Conservation (phyloP, 2,888 invertebrate genomes). For the Chaitophorus viminalis region DNA sequence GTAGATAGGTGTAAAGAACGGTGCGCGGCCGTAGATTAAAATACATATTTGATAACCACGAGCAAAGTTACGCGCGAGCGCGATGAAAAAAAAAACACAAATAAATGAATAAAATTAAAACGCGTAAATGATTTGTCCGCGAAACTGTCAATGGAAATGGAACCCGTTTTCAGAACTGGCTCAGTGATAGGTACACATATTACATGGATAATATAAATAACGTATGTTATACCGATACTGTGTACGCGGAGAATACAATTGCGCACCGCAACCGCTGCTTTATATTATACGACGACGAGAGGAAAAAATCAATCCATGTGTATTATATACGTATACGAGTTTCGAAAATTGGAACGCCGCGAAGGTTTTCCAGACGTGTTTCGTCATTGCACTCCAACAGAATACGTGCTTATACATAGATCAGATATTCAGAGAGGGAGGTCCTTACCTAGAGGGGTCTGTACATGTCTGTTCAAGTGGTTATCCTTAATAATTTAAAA, state of each 20-base stretch:
- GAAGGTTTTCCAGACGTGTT: constrained; percentile 56
- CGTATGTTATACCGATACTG: background rate
- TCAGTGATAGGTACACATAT: background rate
- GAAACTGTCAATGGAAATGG: background rate
- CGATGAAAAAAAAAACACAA: background rate
- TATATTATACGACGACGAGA: background rate
- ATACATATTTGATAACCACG: background rate
- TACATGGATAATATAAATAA: background rate
- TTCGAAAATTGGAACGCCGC: constrained; percentile 37
- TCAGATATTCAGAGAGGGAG: too few species aligned
- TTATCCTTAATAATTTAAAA: too few species aligned
- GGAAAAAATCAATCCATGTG: constrained; percentile 1
- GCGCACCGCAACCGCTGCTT: background rate
- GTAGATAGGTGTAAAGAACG: background rate
- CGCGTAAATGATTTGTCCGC: background rate
- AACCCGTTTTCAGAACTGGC: constrained; percentile 46
- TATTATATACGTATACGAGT: background rate
- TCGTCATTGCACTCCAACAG: constrained; percentile 20
- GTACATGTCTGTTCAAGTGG: too few species aligned
- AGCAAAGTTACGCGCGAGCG: background rate
- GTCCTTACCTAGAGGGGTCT: too few species aligned
- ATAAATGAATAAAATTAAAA: background rate
- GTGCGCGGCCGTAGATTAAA: background rate
- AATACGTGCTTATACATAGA: background rate
- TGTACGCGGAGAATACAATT: background rate